phyloP scores from a whole-genome alignment of 2,797 vertebrate genomes.

The Silurus lanzhouensis region DNA sequence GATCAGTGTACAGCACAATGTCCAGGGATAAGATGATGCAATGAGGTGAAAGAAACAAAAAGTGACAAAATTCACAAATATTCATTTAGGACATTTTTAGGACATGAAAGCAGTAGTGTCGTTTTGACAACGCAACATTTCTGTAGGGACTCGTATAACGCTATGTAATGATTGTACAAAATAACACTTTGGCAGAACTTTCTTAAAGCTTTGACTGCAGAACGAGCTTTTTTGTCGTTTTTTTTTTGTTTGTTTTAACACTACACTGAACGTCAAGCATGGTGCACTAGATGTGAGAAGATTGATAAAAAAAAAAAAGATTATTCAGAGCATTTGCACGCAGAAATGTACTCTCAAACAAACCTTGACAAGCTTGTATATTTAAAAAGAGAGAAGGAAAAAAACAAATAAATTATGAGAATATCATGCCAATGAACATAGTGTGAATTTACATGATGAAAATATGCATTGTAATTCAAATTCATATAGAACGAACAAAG shows the following conservation, averaged over 20 bases:
- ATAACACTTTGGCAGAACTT: constrained; percentile 72
- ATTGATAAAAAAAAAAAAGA: background rate
- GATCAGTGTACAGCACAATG: constrained; percentile 17
- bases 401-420: constrained; percentile 32
- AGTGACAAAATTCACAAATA: background rate
- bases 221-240: constrained; percentile 45
- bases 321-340: background rate
- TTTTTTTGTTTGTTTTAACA: background rate
- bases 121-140: background rate
- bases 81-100: background rate
- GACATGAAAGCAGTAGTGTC: constrained; percentile 19
- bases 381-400: background rate
- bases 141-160: constrained; percentile 37
- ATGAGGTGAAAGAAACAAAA: background rate
- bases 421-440: background rate
- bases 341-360: background rate
- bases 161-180: constrained; percentile 54
- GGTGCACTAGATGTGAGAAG: background rate
- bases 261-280: background rate
- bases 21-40: constrained; percentile 14
- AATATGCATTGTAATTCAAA: constrained; percentile 47
- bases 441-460: constrained; percentile 20
- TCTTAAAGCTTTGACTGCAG: constrained; percentile 71
- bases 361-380: background rate
- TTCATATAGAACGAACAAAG: constrained; percentile 16